Evolutionary conservation across 2,888 invertebrate species (phyloP).

Genomic region (Agrilus mali): DNA sequence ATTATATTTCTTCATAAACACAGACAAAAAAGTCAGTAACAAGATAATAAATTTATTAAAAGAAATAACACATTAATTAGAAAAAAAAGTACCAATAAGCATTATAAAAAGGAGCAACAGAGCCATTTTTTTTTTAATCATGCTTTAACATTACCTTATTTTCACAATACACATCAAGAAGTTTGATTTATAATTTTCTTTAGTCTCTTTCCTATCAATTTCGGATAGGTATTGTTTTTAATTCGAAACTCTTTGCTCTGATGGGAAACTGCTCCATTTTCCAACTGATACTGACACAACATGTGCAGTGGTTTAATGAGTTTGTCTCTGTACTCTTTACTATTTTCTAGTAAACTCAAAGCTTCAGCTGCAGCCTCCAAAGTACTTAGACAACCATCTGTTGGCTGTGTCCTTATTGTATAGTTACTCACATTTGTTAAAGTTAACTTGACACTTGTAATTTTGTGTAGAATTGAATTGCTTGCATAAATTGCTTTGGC

Average conservation of each 20-base stretch:
- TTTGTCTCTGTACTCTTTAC: conserved; percentile 48
- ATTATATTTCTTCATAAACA: too few relatives aligned
- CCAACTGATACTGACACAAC: conserved; percentile 74
- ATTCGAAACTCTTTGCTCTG: conserved; percentile 84
- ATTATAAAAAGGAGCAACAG: too few relatives aligned
- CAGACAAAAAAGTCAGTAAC: too few relatives aligned
- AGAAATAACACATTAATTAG: too few relatives aligned
- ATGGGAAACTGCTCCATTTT: conserved; percentile 87
- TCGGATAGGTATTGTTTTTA: conserved; percentile 66
- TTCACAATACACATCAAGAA: too few relatives aligned
- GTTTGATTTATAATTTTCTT: conserved; percentile 21
- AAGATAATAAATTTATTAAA: too few relatives aligned
- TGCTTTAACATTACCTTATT: too few relatives aligned
- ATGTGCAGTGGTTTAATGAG: conserved; percentile 69
- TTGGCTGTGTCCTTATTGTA: conserved; percentile 87
- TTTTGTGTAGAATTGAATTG: conserved; percentile 58
- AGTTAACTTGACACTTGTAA: conserved; percentile 73
- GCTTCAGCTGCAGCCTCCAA: conserved; percentile 76
- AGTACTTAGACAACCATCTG: conserved; percentile 83
- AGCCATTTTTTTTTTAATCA: too few relatives aligned
- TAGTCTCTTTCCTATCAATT: conserved; percentile 67
- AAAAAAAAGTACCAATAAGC: too few relatives aligned
- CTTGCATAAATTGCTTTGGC: conserved; percentile 84
- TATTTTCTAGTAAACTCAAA: conserved; percentile 61
- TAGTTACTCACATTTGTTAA: conserved; percentile 67